Evolutionary conservation across 23 tunicate species (phyloP), one percentile per base, ranked within the genome.

Genomic region (Clavelina lepadiformis): DNA sequence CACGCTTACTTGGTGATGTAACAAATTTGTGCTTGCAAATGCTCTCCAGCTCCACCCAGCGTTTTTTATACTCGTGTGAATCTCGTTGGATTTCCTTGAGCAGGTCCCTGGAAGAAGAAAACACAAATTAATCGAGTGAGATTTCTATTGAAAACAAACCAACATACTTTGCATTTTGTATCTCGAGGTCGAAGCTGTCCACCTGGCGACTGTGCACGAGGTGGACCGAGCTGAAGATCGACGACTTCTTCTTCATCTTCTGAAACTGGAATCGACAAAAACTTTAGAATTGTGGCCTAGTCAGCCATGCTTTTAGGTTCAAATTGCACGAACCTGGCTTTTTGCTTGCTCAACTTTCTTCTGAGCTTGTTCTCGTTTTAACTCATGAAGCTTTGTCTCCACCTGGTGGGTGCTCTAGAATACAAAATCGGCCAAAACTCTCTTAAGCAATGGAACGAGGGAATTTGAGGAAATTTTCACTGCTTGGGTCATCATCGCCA

Each of bases 301-400:
- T 54, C 21, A 54, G 21, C 21, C 13, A 15, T 53, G 59, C 23
- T 53, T 13, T 13, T 53, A 41, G 11, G 11, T 11, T 41, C 59
- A 11, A 13, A 27, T 7, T 19, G 5, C 50, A 4, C 45, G 20
- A 27, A 83, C 91, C 80, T 86, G 95, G 0, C 69, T 32, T 32
- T 79, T 86, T 28, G 95, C 82, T 49, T 71, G 78, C 28, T 86
- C 95, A 15, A 86, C 80, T 22, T 86, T 76, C 44, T 79, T 78
- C 21, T 78, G 84, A 28, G 82, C 95, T 29, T 65, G 63, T 3
- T 58, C 25, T 5, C 84, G 49, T 61, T 86, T 86, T 31, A 65
- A 33, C 58, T 86, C 85, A 46, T 79, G 82, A 11, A 86, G 56
- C 46, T 76, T 78, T 20, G 71, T 41, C 58, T 86, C 95, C 29